Base-by-base conservation (phyloP, 37 sponge, comb jelly and placozoan species). In the Beroe forskalii region DNA sequence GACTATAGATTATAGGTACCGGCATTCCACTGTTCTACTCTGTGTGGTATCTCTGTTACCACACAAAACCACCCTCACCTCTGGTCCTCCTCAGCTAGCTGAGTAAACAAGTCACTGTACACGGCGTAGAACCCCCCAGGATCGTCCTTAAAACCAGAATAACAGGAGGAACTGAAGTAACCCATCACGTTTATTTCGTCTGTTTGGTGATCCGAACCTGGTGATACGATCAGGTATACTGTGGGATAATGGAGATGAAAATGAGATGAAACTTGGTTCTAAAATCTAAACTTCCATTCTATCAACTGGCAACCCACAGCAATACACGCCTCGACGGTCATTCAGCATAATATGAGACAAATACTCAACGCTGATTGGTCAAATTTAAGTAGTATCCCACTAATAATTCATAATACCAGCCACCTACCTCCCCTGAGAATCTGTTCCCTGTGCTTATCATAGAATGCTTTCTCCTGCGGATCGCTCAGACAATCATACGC, bases 391-490 rank as follows among this genome's bases (percentile, higher is more conserved):
- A n/a, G n/a, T n/a, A n/a, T n/a, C n/a, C n/a, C n/a, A n/a, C n/a
- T n/a, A n/a, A n/a, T n/a, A n/a, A n/a, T n/a, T n/a, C n/a, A n/a
- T n/a, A n/a, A n/a, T n/a, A n/a, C n/a, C 55, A 48, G 55, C 3
- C 4, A 63, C 92, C 19, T 60, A 95, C 97, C 95, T 93, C 96
- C 95, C 32, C 76, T 92, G 19, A 98, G 90, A 31, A 98, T 96
- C 35, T 91, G 94, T 61, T 98, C 96, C 40, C 99, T 90, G 90
- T 98, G 95, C 64, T 93, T 95, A 69, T 98, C 99, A 91, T 98
- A 98, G 95, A 97, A 98, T 36, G 99, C 99, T 80, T 97, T 83
- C 90, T 98, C 99, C 89, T 98, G 99, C 1, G 95, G 97, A 91
- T 98, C 99, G 64, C 93, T 94, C 19, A 98, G 91, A 41, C 96